phyloP scores from a whole-genome alignment of 1,140 invertebrate species.

The Planococcus citri region DNA sequence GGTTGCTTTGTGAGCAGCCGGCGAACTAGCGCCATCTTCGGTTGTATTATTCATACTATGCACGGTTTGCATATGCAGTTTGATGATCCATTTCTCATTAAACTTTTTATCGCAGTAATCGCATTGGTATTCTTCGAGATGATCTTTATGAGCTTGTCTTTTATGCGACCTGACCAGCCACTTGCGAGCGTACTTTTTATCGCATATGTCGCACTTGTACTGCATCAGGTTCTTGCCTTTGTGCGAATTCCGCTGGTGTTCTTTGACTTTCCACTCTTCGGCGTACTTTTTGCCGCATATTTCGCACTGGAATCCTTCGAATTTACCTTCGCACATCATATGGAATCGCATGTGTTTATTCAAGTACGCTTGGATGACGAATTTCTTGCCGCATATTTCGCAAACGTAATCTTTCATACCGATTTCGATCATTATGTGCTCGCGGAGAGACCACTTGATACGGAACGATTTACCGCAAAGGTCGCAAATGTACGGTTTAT shows the following conservation, averaged over 20 bases:
- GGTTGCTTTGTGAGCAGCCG: neutral
- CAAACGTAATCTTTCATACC: constrained; percentile 15
- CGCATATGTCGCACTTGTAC: constrained; percentile 57
- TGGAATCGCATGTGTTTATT: constrained; percentile 17
- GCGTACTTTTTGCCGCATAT: constrained; percentile 12
- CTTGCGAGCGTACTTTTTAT: constrained; percentile 44
- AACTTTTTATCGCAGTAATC: neutral
- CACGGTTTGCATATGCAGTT: neutral
- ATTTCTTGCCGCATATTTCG: neutral
- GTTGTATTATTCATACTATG: neutral
- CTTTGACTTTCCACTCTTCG: constrained; percentile 13
- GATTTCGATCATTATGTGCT: neutral
- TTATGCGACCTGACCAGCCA: constrained; percentile 64
- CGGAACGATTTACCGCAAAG: constrained; percentile 34
- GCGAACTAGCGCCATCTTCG: neutral
- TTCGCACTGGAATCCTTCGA: constrained; percentile 14
- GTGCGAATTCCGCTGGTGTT: constrained; percentile 11
- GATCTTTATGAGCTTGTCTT: constrained; percentile 34
- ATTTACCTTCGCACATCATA: constrained; percentile 15
- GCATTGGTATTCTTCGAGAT: neutral
- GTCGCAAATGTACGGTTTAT: constrained; percentile 35
- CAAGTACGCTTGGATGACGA: neutral
- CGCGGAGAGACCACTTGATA: neutral
- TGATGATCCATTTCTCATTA: constrained; percentile 4
- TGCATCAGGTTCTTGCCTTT: constrained; percentile 35